These are phyloP conservation scores for Andricus grossulariae DNA, from an alignment of 1,140 invertebrate genomes.

Conservation along the genomic window DNA sequence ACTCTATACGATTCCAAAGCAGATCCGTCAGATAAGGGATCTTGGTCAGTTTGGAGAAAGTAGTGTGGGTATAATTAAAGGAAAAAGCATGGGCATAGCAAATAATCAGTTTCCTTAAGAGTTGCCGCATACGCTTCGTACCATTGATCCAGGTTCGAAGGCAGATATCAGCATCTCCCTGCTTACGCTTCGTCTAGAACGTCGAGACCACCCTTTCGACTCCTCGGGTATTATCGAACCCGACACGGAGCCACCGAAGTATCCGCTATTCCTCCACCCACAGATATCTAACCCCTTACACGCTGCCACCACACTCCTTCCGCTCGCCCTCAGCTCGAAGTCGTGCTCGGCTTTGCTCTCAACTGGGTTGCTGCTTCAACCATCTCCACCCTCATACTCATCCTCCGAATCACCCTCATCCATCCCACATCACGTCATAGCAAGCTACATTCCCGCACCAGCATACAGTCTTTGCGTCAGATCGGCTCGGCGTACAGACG, in stretches of 20 bases:
- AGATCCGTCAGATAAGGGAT: too few species aligned
- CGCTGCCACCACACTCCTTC: constrained; percentile 35
- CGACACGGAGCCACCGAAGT: constrained; percentile 60
- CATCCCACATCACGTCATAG: constrained; percentile 34
- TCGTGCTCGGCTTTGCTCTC: constrained; percentile 36
- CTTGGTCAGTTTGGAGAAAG: too few species aligned
- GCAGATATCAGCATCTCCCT: constrained; percentile 57
- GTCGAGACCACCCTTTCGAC: constrained; percentile 60
- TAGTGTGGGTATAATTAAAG: too few species aligned
- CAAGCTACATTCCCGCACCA: constrained; percentile 14
- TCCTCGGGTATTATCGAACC: constrained; percentile 63
- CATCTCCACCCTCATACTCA: constrained; percentile 30
- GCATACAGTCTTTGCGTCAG: constrained; percentile 39
- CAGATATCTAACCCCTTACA: constrained; percentile 42
- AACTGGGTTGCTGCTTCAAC: constrained; percentile 28
- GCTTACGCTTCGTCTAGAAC: constrained; percentile 47
- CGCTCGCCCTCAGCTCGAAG: constrained; percentile 38
- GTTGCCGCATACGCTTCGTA: constrained; percentile 35
- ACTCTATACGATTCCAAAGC: too few species aligned
- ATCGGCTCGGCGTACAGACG: constrained; percentile 46
- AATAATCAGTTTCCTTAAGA: constrained; percentile 25
- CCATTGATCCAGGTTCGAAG: constrained; percentile 60
- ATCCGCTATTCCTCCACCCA: constrained; percentile 49
- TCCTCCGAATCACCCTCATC: constrained; percentile 32
- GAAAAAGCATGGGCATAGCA: not conserved